Percentiles rank a stretch among this genome's conserved stretches.
Conservation (phyloP, 2,888 invertebrate genomes). For the Liopterus haemorrhoidalis region DNA sequence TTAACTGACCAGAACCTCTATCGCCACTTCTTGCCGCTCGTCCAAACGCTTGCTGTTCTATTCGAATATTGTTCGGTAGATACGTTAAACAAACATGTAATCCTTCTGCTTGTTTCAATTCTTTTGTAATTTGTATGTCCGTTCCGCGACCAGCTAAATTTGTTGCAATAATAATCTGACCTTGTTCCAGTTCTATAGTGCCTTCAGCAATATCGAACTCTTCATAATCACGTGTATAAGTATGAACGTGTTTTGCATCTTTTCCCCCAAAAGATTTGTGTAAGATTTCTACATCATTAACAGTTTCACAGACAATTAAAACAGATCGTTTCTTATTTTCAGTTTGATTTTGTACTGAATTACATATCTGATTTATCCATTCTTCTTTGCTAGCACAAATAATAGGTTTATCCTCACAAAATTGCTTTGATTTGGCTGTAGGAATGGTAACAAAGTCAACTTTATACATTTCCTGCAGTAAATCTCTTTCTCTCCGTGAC, state of each 20-base stretch:
- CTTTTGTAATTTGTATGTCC: constrained; percentile 37
- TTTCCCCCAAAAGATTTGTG: constrained; percentile 22
- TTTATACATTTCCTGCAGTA: constrained; percentile 35
- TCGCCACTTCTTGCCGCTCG: constrained; percentile 41
- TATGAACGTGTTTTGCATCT: constrained; percentile 16
- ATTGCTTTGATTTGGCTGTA: constrained; percentile 33
- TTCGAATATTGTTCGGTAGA: constrained; percentile 40
- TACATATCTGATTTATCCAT: constrained; percentile 24
- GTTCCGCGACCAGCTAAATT: constrained; percentile 40
- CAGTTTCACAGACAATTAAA: constrained; percentile 35
- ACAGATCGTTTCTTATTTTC: constrained; percentile 33
- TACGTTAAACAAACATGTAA: constrained; percentile 42
- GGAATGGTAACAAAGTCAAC: constrained; percentile 39
- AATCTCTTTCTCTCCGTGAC: constrained; percentile 35
- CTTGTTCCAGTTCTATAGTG: constrained; percentile 22
- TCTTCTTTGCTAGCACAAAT: constrained; percentile 21
- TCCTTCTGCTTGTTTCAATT: constrained; percentile 37
- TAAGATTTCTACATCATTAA: constrained; percentile 30
- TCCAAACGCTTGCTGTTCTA: constrained; percentile 44
- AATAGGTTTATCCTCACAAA: constrained; percentile 31
- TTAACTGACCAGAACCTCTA: constrained; percentile 37
- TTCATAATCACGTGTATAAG: constrained; percentile 29
- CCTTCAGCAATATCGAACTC: constrained; percentile 18
- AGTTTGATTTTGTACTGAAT: constrained; percentile 20
- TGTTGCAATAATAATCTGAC: constrained; percentile 39